Evolutionary conservation across 1,140 invertebrate genomes (phyloP), one percentile per base, ranked within the genome.

Genomic region (Neotoxoptera formosana): DNA sequence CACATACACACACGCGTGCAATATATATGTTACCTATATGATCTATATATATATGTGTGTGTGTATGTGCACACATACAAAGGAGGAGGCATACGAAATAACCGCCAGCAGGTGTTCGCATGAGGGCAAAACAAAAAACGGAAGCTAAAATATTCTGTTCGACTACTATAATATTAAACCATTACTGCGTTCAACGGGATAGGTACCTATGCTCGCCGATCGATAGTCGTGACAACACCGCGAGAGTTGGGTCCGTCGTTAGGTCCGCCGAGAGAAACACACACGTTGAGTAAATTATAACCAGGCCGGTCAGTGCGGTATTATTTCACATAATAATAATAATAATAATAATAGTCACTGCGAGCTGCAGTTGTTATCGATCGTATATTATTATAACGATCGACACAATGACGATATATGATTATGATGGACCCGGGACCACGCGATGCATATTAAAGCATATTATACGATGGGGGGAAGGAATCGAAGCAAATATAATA

Each of bases 31-130:
- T 83, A 83, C 34, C 6, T 83, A n/a, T 60, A 51, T 51, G 60
- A n/a, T 67, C 60, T 83, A 45, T 45, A 25, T 34, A 21, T 0
- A 87, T 30, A 87, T 30, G 45, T 41, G 4, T 41, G 41, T 0
- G 48, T 30, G 48, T 30, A 84, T 41, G 4, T 41, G 41, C 36
- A 41, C 14, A 86, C 11, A 48, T 17, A 87, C 47, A 87, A 76
- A 17, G n/a, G 60, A 34, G 17, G 17, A 48, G 47, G 30, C 45
- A 48, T 47, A 89, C 9, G 30, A 90, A 60, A 90, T n/a, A 45
- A 45, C 56, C 11, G 11, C 11, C 91, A 20, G 81, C 91, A 93
- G 91, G 91, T 93, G 91, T 86, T 93, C n/a, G 91, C 91, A 84
- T 84, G 91, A 86, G 53, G 89, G 56, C 45, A 41, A 47, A 47